phyloP scores from a whole-genome alignment of 2,888 invertebrate genomes.

The Drosophila kokeensis region DNA sequence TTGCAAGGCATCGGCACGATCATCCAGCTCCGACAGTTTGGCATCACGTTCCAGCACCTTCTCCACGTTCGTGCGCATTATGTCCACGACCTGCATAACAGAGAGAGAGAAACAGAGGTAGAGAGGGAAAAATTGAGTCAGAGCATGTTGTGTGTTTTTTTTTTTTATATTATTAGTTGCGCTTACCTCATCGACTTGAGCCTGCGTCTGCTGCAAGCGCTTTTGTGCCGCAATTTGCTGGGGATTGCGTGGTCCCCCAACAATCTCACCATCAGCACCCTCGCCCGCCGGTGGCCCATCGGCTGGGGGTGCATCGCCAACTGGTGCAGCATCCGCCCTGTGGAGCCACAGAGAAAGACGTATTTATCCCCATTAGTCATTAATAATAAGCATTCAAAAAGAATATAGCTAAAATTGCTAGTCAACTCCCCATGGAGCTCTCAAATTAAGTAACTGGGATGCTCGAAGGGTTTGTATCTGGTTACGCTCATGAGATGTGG shows the following conservation, averaged over 20 bases:
- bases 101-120: no score
- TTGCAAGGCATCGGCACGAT: slow-evolving; percentile 97
- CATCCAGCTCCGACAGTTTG: slow-evolving; percentile 97
- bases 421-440: slow-evolving; percentile 72
- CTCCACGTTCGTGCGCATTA: slow-evolving; percentile 98
- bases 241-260: slow-evolving; percentile 94
- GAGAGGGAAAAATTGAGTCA: not conserved
- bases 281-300: slow-evolving; percentile 89
- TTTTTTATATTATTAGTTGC: not conserved
- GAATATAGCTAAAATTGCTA: slow-evolving; percentile 33
- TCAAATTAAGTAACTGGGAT: slow-evolving; percentile 54
- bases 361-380: slow-evolving; percentile 29
- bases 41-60: slow-evolving; percentile 98
- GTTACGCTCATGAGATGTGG: slow-evolving; percentile 45
- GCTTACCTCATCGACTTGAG: slow-evolving; percentile 91
- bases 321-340: slow-evolving; percentile 85
- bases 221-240: slow-evolving; percentile 94
- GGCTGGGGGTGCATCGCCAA: slow-evolving; percentile 85
- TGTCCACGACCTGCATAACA: slow-evolving; percentile 90
- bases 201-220: slow-evolving; percentile 93
- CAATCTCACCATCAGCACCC: slow-evolving; percentile 90
- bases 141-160: not conserved
- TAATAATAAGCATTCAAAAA: slow-evolving; percentile 21
- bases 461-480: slow-evolving; percentile 23
- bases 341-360: slow-evolving; percentile 4